phyloP scores from a whole-genome alignment of 2,888 invertebrate species.

The Reticulitermes lucifugus region DNA sequence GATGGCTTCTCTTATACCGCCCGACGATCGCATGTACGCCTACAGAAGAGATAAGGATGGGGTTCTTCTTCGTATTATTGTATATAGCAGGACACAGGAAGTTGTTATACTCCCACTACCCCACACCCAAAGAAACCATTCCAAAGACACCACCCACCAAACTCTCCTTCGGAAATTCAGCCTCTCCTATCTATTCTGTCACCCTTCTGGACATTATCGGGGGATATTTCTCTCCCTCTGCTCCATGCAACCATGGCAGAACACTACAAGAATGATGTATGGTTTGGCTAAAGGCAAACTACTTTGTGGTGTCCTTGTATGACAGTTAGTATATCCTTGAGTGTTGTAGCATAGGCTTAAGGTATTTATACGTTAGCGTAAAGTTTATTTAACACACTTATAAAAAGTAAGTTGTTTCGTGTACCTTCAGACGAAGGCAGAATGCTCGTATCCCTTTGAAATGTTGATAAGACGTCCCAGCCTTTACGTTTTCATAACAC shows the following conservation, averaged over 20 bases:
- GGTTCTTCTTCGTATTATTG: neutral
- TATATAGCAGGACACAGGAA: conserved; percentile 1
- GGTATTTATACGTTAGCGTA: too few species aligned
- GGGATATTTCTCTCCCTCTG: neutral
- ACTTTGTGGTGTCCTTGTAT: neutral
- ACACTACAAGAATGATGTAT: neutral
- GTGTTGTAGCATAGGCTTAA: too few species aligned
- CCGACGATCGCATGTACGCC: neutral
- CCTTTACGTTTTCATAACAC: too few species aligned
- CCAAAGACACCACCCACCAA: neutral
- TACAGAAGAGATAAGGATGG: neutral
- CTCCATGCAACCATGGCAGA: neutral
- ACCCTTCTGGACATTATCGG: neutral
- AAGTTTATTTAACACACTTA: too few species aligned
- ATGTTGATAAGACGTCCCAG: too few species aligned
- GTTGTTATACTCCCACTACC: neutral
- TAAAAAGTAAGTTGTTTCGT: too few species aligned
- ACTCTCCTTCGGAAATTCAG: neutral
- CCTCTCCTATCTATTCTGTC: neutral
- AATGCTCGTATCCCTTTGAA: too few species aligned
- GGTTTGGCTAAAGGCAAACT: neutral
- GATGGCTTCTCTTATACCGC: neutral
- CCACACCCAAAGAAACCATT: neutral
- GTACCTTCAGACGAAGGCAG: too few species aligned
- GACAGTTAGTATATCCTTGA: too few species aligned